Conservation (phyloP, 2,797 vertebrate species). For the Acridotheres tristis region DNA sequence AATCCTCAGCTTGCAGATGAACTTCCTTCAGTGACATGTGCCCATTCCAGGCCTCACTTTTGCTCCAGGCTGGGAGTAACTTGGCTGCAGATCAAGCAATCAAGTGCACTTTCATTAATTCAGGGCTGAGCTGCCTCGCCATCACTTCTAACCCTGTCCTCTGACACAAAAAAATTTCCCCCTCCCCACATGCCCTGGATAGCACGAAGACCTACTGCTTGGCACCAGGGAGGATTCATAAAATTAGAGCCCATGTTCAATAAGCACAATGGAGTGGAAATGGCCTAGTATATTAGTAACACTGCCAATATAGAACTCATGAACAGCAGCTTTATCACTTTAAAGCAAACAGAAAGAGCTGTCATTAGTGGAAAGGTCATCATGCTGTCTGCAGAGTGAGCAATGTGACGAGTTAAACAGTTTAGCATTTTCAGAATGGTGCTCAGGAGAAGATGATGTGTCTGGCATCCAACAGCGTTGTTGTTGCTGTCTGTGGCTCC, state of each 20-base stretch:
- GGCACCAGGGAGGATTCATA: background rate
- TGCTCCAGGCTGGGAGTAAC: background rate
- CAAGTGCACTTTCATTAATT: background rate
- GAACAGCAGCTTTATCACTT: background rate
- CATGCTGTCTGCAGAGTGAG: background rate
- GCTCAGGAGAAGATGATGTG: background rate
- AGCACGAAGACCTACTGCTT: background rate
- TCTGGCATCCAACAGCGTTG: fast-evolving
- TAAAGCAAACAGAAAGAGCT: background rate
- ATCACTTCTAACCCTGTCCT: background rate
- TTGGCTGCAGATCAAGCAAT: constrained; percentile 12
- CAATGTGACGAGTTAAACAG: background rate
- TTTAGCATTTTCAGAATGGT: background rate
- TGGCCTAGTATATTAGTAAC: background rate
- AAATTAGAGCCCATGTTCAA: background rate
- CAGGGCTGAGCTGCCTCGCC: background rate
- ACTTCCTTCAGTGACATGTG: background rate
- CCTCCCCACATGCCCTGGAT: fast-evolving
- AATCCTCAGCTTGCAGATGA: background rate
- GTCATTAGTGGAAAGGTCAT: background rate
- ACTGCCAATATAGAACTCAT: background rate
- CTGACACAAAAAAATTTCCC: background rate
- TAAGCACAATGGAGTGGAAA: background rate
- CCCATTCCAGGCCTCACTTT: background rate
- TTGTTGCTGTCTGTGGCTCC: background rate